Percentiles rank a stretch among this genome's conserved stretches.
phyloP scores from a whole-genome alignment of 2,113 vertebrate genomes.

The Vulpes vulpes region DNA sequence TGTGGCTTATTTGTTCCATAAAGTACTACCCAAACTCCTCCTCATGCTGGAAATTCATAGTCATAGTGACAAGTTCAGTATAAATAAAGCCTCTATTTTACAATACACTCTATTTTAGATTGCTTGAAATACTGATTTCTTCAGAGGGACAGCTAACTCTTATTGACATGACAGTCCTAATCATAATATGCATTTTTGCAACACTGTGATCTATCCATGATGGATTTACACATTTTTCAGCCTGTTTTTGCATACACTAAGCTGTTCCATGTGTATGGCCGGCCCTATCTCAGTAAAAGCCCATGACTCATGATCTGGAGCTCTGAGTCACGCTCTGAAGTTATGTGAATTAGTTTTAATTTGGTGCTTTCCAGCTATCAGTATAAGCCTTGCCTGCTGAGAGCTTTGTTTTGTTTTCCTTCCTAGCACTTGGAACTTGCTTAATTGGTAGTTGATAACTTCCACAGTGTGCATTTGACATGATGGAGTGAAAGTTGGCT shows the following conservation, averaged over 20 bases:
- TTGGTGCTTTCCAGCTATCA: conserved; percentile 76
- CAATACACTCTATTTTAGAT: background rate
- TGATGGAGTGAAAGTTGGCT: conserved; percentile 61
- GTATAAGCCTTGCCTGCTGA: conserved; percentile 67
- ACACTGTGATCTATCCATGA: background rate
- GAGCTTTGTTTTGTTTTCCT: conserved; percentile 82
- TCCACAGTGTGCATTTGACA: conserved; percentile 62
- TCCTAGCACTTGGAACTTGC: conserved; percentile 72
- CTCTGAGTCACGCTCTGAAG: conserved; percentile 71
- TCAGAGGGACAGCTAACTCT: background rate
- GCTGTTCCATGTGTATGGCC: background rate
- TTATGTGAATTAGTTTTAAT: conserved; percentile 80
- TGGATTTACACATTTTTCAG: background rate
- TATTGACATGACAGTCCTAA: background rate
- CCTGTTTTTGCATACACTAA: background rate
- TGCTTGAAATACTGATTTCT: background rate
- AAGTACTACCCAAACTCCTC: background rate
- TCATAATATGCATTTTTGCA: background rate
- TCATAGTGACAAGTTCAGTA: background rate
- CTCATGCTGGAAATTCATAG: conserved; percentile 34
- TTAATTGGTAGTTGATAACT: conserved; percentile 81
- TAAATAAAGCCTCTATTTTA: background rate
- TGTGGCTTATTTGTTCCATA: background rate
- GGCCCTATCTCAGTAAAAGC: conserved; percentile 20
- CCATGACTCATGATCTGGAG: conserved; percentile 63